These are phyloP conservation scores for Brachylomia viminalis DNA, from an alignment of 2,888 invertebrate species.

Conservation along the genomic window DNA sequence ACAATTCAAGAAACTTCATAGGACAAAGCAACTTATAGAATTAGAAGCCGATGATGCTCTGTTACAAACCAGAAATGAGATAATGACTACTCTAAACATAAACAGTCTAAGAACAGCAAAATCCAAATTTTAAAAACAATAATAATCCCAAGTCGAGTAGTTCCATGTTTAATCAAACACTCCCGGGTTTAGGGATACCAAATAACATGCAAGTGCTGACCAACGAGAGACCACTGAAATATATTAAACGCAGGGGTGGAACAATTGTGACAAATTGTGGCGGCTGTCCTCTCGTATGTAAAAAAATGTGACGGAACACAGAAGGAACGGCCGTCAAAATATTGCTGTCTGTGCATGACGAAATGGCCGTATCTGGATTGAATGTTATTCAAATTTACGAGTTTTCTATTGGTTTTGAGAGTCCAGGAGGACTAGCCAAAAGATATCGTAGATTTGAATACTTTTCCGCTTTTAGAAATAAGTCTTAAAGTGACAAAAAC, in stretches of 20 bases:
- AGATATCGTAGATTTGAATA: neutral
- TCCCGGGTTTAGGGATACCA: constrained; percentile 30
- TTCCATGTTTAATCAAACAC: constrained; percentile 53
- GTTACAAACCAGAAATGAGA: neutral
- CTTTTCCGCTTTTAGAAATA: neutral
- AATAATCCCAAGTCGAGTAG: constrained; percentile 25
- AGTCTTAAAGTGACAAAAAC: neutral
- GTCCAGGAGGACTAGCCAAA: neutral
- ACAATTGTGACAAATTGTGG: constrained; percentile 66
- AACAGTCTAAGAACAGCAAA: neutral
- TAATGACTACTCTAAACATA: neutral
- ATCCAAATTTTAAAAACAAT: neutral
- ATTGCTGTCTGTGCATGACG: constrained; percentile 8
- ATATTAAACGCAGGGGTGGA: constrained; percentile 60
- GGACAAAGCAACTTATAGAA: neutral
- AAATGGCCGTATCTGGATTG: constrained; percentile 11
- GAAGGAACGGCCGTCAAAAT: constrained; percentile 27
- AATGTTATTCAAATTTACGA: constrained; percentile 8
- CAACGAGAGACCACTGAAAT: constrained; percentile 43
- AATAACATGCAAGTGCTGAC: constrained; percentile 56
- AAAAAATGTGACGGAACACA: constrained; percentile 52
- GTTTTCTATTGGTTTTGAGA: neutral
- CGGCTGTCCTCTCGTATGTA: constrained; percentile 34
- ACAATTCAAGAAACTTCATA: too few relatives aligned
- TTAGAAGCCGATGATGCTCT: neutral